Percentiles rank a stretch among this genome's conserved stretches.
Conservation (phyloP, 1,140 invertebrate species). For the Triops cancriformis region DNA sequence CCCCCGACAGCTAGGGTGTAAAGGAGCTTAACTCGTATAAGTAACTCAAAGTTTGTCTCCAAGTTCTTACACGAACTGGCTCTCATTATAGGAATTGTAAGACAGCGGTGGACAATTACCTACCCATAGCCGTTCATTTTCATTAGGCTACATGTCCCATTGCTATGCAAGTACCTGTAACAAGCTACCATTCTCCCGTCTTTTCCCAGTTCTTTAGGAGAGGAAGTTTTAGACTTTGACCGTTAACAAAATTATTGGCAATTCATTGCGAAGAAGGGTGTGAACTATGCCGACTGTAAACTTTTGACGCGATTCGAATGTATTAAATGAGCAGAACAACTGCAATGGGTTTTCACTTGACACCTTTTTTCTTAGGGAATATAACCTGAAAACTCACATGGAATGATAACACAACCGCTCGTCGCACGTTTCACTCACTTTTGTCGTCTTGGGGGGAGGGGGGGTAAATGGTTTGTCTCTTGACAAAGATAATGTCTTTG, state of each 20-base stretch:
- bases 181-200: not conserved
- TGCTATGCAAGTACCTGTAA: not conserved
- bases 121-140: not conserved
- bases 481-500: too few relatives aligned
- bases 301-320: not conserved
- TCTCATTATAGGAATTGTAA: not conserved
- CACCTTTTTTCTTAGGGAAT: not conserved
- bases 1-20: too few relatives aligned
- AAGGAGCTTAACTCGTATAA: not conserved
- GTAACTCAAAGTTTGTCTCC: not conserved
- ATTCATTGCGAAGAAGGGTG: not conserved
- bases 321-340: constrained; percentile 1
- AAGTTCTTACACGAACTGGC: not conserved
- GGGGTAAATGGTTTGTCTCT: too few relatives aligned
- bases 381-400: not conserved
- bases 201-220: not conserved
- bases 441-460: too few relatives aligned
- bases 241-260: not conserved
- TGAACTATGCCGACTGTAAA: not conserved
- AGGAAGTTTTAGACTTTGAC: not conserved
- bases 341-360: not conserved
- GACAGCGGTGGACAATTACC: not conserved
- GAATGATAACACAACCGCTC: not conserved
- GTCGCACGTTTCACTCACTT: too few relatives aligned
- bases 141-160: not conserved